Conservation (phyloP, 2,797 vertebrate species). For the Oreochromis mossambicus region DNA sequence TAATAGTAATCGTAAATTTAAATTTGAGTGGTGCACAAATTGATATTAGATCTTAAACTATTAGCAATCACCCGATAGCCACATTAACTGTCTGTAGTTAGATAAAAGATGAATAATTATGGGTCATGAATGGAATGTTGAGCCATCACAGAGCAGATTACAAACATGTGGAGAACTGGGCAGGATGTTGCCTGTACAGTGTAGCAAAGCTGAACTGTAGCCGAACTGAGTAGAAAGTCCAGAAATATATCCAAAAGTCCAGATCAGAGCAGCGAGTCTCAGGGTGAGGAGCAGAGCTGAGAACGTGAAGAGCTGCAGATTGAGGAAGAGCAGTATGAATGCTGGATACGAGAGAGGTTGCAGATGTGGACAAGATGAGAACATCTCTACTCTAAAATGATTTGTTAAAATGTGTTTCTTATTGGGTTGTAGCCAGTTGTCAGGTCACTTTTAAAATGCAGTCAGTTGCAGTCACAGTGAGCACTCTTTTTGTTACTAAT, state of each 20-base stretch:
- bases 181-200: not conserved
- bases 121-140: not conserved
- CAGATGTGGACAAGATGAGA: not conserved
- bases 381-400: not conserved
- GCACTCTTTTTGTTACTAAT: not conserved
- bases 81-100: not conserved
- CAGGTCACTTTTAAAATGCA: not conserved
- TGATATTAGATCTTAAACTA: not conserved
- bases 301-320: not conserved
- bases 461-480: not conserved
- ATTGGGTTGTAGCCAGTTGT: not conserved
- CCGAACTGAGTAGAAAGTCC: not conserved
- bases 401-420: not conserved
- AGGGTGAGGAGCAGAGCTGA: not conserved
- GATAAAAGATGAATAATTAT: not conserved
- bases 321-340: not conserved
- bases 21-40: not conserved
- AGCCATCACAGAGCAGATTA: not conserved
- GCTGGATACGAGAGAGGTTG: not conserved
- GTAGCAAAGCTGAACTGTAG: not conserved
- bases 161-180: not conserved
- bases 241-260: not conserved
- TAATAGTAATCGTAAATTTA: not conserved
- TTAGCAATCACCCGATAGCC: not conserved
- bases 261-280: not conserved